Base-by-base conservation (phyloP, 2,888 invertebrate genomes). In the Hydropsyche betteni region DNA sequence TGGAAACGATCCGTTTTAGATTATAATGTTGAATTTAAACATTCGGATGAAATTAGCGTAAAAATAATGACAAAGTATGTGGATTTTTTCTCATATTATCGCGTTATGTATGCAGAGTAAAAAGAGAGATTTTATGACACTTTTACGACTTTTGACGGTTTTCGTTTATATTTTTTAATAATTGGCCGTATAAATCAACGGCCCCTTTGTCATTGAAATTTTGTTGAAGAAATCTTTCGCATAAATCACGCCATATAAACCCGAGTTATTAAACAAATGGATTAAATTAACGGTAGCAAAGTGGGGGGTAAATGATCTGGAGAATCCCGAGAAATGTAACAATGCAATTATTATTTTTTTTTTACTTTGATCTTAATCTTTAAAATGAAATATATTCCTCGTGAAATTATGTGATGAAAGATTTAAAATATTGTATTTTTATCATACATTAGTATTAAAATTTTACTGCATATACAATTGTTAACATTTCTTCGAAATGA, bases 201-300 rank as follows among this genome's bases (percentile, higher is more conserved):
- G 64, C 64, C 36, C 64, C 36, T 64, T 64, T 64, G 64, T 64
- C 64, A 64, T 64, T 64, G 64, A 64, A 64, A 64, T 64, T 44
- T 44, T 1, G 34, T 24, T 36, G 64, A 64, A 36, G 64, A 64
- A 64, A 64, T 64, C 64, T 44, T 44, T 64, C 64, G 64, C 64
- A 36, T 64, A 64, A 64, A 44, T 44, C 44, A 44, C 44, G 44
- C 44, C 44, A 10, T 44, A 44, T 44, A 10, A 44, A 44, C 44
- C 3, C 10, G 24, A 24, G 24, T 24, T 24, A 24, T 24, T 24
- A 24, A 24, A 24, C 24, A 24, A 24, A 24, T 24, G 24, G 24
- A 44, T 44, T 44, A 44, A 44, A 44, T 44, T 44, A 44, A 44
- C 44, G 10, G 24, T 24, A 24, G 24, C 44, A 44, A 10, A 8